phyloP scores from a whole-genome alignment of 2,888 invertebrate genomes.

The Lycophotia porphyrea region DNA sequence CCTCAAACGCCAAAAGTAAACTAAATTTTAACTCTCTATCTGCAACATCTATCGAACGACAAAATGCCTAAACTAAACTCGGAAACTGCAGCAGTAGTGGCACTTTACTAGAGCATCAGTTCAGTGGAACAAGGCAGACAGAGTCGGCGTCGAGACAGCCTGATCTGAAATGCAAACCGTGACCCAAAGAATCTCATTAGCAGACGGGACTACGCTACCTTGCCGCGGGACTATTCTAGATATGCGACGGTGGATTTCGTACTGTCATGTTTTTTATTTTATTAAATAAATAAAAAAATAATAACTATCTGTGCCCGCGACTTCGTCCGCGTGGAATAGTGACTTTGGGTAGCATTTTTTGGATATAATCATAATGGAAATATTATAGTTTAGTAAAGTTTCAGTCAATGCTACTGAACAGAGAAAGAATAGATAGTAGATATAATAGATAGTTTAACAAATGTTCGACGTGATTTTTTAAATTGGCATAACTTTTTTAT shows the following conservation, averaged over 20 bases:
- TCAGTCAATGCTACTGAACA: too few species aligned
- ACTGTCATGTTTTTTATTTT: too few species aligned
- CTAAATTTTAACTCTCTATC: background rate
- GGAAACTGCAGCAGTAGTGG: conserved; percentile 46
- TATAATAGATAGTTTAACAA: too few species aligned
- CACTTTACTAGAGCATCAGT: conserved; percentile 80
- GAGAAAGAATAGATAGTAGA: too few species aligned
- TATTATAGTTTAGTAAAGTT: too few species aligned
- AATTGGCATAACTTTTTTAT: too few species aligned
- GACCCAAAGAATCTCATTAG: conserved; percentile 90
- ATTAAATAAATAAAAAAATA: too few species aligned
- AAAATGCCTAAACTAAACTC: conserved; percentile 4
- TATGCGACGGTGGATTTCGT: background rate
- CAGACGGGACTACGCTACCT: conserved; percentile 82
- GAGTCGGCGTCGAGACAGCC: conserved; percentile 71
- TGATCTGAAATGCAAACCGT: conserved; percentile 90
- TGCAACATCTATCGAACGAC: background rate
- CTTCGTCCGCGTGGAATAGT: too few species aligned
- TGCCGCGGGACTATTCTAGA: conserved; percentile 76
- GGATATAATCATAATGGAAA: too few species aligned
- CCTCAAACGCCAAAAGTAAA: background rate
- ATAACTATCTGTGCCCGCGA: too few species aligned
- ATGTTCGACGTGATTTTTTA: too few species aligned
- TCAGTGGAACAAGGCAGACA: conserved; percentile 71
- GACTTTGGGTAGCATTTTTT: too few species aligned